A percentile compares a stretch with the other conserved stretches of the same genome.
These are phyloP conservation scores for Ursus arctos DNA, from an alignment of 2,113 vertebrate genomes.

Conservation along the genomic window DNA sequence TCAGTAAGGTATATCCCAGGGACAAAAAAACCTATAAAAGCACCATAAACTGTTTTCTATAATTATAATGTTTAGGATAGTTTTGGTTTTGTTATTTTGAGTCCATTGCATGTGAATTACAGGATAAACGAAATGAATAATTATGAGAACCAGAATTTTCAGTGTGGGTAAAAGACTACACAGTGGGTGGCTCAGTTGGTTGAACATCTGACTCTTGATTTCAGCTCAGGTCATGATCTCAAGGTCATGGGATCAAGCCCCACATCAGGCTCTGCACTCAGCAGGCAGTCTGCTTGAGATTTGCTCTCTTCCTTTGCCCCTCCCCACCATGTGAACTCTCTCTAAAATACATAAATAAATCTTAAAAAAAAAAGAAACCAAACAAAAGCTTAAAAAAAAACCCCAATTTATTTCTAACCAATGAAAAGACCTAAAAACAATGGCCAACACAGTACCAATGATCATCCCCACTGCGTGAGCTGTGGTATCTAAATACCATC, in stretches of 20 bases:
- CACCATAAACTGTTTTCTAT: not conserved
- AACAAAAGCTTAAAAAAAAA: not conserved
- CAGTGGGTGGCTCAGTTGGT: not conserved
- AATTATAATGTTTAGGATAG: not conserved
- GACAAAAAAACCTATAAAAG: not conserved
- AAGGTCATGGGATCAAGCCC: not conserved
- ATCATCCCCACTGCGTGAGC: not conserved
- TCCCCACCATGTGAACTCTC: not conserved
- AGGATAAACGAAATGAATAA: not conserved
- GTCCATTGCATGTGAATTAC: not conserved
- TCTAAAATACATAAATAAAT: not conserved
- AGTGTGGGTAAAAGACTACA: not conserved
- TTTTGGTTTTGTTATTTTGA: not conserved
- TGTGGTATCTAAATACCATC: not conserved
- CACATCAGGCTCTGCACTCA: not conserved
- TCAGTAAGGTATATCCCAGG: not conserved
- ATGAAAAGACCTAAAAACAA: not conserved
- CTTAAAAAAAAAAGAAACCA: not conserved
- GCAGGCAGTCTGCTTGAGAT: not conserved
- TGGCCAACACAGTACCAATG: not conserved
- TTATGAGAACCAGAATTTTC: not conserved
- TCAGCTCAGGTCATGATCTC: not conserved
- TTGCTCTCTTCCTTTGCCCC: not conserved
- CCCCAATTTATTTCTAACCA: not conserved
- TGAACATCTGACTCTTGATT: not conserved